Base-by-base conservation (phyloP, 2,797 vertebrate genomes). In the Gastrophryne carolinensis region DNA sequence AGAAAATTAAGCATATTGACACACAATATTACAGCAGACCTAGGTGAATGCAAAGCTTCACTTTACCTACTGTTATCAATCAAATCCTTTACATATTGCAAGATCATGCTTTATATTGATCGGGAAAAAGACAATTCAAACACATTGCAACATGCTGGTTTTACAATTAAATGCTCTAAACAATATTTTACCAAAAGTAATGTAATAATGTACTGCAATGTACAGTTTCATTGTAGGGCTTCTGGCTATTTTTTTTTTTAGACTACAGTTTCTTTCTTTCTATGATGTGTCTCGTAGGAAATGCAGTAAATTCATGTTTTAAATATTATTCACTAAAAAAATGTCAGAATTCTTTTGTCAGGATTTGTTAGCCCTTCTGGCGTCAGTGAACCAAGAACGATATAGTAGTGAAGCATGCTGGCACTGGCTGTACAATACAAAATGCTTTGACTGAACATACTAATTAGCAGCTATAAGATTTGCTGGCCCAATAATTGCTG, bases 391-490 rank as follows among this genome's bases (percentile, higher is more conserved):
- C 30, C 24, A 53, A 64, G 47, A 72, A 61, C 61, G 69, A 37
- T 44, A 72, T 73, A 29, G 49, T 24, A 70, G 26, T 53, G 26
- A 53, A 64, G 26, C 15, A 53, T 27, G 17, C 60, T 73, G 71
- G 60, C 60, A 73, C 24, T 15, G 10, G 53, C 44, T 17, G n/a
- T 60, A 32, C 32, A 23, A 24, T 57, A 64, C 37, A 65, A 68
- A 41, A 21, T 57, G 62, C 61, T 66, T 56, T 66, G 21, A 54
- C 34, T 68, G 50, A 26, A 54, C 52, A 66, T 34, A 52, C 62
- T 58, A 74, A 66, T 74, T 74, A 74, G 53, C 15, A 49, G 53
- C 32, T 58, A 66, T 66, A 74, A 52, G 52, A 66, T 64, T 26
- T 66, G 37, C 41, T 65, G 53, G 53, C 35, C 26, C 63, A 49